A percentile compares a stretch with the other conserved stretches of the same genome.
Evolutionary conservation across 2,888 invertebrate species (phyloP).

Genomic region (Drosophila barbarae): DNA sequence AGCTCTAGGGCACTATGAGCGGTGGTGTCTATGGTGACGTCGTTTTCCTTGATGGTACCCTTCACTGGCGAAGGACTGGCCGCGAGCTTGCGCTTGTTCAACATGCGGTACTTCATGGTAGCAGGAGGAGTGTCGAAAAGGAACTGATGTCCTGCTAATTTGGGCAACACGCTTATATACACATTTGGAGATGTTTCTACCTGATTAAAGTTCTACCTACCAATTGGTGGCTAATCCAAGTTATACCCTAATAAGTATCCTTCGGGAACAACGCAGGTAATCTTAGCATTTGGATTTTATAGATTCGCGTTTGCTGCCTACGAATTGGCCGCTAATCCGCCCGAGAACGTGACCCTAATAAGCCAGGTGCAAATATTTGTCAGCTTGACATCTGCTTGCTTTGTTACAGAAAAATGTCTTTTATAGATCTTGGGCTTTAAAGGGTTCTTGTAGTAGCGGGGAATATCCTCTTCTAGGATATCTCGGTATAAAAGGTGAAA

Average conservation of each 20-base stretch:
- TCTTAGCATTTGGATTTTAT: not conserved
- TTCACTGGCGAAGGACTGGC: constrained; percentile 27
- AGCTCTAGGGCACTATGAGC: constrained; percentile 44
- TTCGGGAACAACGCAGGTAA: constrained; percentile 11
- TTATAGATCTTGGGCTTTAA: not conserved
- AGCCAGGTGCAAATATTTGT: constrained; percentile 17
- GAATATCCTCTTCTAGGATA: too few relatives aligned
- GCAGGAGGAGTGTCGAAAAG: constrained; percentile 8
- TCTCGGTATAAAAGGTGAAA: too few relatives aligned
- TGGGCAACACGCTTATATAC: constrained; percentile 40
- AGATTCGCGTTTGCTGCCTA: constrained; percentile 7
- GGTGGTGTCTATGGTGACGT: not conserved
- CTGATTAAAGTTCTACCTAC: constrained; percentile 54
- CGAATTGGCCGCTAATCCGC: constrained; percentile 20
- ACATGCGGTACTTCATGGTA: constrained; percentile 49
- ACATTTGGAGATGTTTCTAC: constrained; percentile 35
- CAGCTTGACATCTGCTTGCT: constrained; percentile 12
- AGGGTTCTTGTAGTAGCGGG: not conserved
- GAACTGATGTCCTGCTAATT: constrained; percentile 40
- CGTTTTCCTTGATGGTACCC: not conserved
- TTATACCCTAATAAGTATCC: constrained; percentile 14
- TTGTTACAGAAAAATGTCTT: not conserved
- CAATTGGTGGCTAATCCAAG: constrained; percentile 39
- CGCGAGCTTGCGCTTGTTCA: constrained; percentile 30
- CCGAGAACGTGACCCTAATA: constrained; percentile 11